Evolutionary conservation across 2,888 invertebrate genomes (phyloP).

Genomic region (Pharmacophagus antenor): DNA sequence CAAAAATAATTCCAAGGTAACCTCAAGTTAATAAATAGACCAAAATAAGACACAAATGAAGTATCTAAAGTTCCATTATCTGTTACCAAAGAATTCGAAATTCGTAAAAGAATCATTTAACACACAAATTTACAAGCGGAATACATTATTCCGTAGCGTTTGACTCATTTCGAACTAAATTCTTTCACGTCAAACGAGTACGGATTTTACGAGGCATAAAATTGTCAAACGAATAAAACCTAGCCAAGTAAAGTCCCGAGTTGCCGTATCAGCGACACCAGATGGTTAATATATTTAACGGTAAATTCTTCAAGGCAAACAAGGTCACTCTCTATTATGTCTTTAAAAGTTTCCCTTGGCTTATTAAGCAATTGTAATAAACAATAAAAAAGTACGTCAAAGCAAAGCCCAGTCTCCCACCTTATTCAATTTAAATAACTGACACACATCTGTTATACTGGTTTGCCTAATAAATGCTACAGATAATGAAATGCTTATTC

Average conservation of each 20-base stretch:
- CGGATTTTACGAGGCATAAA: slow-evolving; percentile 26
- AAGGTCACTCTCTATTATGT: neutral
- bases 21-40: too few species aligned
- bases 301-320: neutral
- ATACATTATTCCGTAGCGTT: slow-evolving; percentile 8
- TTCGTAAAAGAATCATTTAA: neutral
- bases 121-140: neutral
- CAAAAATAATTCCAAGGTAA: too few species aligned
- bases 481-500: too few species aligned
- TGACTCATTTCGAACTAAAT: slow-evolving; percentile 21
- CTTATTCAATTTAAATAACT: too few species aligned
- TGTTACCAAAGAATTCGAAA: too few species aligned
- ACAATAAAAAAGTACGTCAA: too few species aligned
- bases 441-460: too few species aligned
- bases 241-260: slow-evolving; percentile 9
- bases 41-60: too few species aligned
- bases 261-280: slow-evolving; percentile 45
- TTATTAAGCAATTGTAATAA: too few species aligned
- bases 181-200: slow-evolving; percentile 24
- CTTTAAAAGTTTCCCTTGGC: neutral
- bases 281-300: slow-evolving; percentile 45
- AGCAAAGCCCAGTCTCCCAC: too few species aligned
- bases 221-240: slow-evolving; percentile 26
- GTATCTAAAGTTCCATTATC: too few species aligned
- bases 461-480: too few species aligned